Evolutionary conservation across 2,888 invertebrate species (phyloP), one percentile per base, ranked within the genome.

Genomic region (Resseliella maxima): DNA sequence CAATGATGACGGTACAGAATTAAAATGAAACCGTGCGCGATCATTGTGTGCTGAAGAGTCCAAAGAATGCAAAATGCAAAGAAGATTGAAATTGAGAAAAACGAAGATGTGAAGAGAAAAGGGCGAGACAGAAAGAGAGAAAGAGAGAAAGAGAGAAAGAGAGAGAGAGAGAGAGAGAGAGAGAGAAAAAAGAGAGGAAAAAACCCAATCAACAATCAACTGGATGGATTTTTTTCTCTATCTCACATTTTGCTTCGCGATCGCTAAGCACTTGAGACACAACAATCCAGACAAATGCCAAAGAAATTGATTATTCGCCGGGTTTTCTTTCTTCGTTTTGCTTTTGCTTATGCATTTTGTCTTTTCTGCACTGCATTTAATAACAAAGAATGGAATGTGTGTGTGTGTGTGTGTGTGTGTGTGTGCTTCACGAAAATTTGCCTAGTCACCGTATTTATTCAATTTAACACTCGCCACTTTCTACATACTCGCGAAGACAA

Each of bases 361-460:
- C 15, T 72, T 15, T 31, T 72, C 31, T 35, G 35, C 31, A 35
- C 31, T 72, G 72, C 72, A 72, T 72, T 72, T n/a, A 72, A 72
- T 31, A 72, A 35, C 35, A 72, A 72, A 72, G 72, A 72, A 31
- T 72, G 72, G 72, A 72, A 72, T 72, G 72, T n/a, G n/a, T n/a
- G n/a, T n/a, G n/a, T n/a, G n/a, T n/a, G n/a, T n/a, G n/a, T n/a
- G n/a, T n/a, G n/a, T n/a, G n/a, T n/a, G n/a, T n/a, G n/a, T n/a
- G n/a, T n/a, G n/a, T 72, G 72, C 72, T 72, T 72, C 72, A 72
- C 72, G 72, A 72, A 72, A 72, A 72, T 72, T 72, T 72, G 72
- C 27, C 72, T 27, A 72, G 31, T 72, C 72, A 72, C 72, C 72
- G 31, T 35, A 72, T 31, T 72, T 72, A 31, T 72, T 72, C 31